Evolutionary conservation across 2,113 vertebrate genomes (phyloP), one percentile per base, ranked within the genome.

Genomic region (Seriola quinqueradiata): DNA sequence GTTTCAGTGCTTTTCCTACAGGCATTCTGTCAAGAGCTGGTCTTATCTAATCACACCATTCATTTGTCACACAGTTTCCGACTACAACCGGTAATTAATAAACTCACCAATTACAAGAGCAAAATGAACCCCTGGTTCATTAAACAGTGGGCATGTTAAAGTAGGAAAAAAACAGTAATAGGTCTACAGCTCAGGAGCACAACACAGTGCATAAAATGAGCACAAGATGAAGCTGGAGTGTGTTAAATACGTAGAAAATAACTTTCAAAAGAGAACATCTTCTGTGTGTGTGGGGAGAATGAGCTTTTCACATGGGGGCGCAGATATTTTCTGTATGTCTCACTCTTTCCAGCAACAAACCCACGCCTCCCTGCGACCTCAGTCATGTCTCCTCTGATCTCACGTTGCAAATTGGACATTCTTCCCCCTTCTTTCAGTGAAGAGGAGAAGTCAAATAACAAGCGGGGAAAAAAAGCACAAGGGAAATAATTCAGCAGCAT

Each of bases 11-110:
- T 81, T 83, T 81, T 82, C 44, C 82, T 69, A 73, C 80, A 83
- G 84, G 82, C 83, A 12, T 88, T 80, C 65, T 63, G 81, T 89
- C 85, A 84, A 89, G 82, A 72, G 74, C 75, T 0, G 63, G 59
- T 64, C 89, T 92, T 91, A 93, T 92, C 87, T 87, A 83, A 93
- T 92, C 86, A 89, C 86, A 81, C 66, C 55, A 34, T 42, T 89
- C 81, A 89, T 92, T 88, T 89, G 89, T 87, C 81, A 84, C 82
- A 71, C 81, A 66, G 75, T 71, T 83, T 77, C 79, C 36, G 23
- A 73, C 81, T 58, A 71, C 83, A 79, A 61, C 74, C 70, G 58
- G 68, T 86, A 85, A 92, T 90, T 87, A 89, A 91, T 86, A 90
- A 82, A 86, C 86, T 82, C 72, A 83, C 63, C 83, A 88, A 85